These are phyloP conservation scores for Onychomys torridus DNA, from an alignment of 2,797 vertebrate genomes.

Conservation along the genomic window DNA sequence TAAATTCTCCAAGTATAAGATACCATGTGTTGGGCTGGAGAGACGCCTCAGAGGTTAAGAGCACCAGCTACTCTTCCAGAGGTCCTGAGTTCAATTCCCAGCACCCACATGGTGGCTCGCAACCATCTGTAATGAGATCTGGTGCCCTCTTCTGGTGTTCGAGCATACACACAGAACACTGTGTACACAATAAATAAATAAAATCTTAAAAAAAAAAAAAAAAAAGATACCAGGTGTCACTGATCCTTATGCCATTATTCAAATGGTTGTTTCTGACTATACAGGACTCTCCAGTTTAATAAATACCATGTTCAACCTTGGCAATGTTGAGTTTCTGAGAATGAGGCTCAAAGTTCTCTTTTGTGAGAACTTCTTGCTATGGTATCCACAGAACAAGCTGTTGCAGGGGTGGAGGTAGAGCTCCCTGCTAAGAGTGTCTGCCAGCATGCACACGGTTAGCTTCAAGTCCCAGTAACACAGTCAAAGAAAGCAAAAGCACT, in stretches of 20 bases:
- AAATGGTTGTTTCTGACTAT: background rate
- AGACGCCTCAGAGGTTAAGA: too few species aligned
- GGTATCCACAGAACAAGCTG: background rate
- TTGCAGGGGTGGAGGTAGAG: background rate
- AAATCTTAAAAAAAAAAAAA: too few species aligned
- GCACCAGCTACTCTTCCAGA: too few species aligned
- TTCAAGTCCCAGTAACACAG: background rate
- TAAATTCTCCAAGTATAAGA: background rate
- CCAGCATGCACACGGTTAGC: background rate
- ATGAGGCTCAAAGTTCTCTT: background rate
- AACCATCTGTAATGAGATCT: too few species aligned
- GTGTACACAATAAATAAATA: too few species aligned
- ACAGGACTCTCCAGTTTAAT: background rate
- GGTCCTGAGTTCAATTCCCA: too few species aligned
- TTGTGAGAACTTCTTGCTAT: background rate
- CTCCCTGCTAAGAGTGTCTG: background rate
- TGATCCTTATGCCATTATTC: background rate
- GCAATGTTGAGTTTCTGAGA: background rate
- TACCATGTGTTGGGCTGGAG: background rate
- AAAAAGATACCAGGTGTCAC: background rate
- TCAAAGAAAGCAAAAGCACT: background rate
- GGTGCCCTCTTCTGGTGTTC: too few species aligned
- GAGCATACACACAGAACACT: too few species aligned
- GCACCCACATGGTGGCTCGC: too few species aligned
- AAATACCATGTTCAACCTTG: background rate